A percentile compares a stretch with the other conserved stretches of the same genome.
phyloP scores from a whole-genome alignment of 1,140 invertebrate species.

The Drusus annulatus region DNA sequence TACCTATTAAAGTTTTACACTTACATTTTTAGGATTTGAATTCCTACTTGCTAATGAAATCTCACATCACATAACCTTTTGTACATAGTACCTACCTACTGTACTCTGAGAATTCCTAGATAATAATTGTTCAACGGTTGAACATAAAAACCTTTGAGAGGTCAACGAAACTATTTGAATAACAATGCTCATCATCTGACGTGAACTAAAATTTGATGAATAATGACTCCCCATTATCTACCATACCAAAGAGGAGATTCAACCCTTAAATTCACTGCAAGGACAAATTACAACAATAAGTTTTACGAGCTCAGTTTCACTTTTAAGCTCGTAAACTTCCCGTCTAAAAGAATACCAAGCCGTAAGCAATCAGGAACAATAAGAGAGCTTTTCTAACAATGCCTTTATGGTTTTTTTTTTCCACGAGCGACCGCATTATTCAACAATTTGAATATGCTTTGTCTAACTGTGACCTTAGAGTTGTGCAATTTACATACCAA shows the following conservation, averaged over 20 bases:
- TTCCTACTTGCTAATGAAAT: no score
- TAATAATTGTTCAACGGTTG: no score
- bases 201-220: background rate
- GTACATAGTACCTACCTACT: no score
- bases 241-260: slow-evolving; percentile 9
- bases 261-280: slow-evolving; percentile 49
- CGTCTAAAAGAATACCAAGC: slow-evolving; percentile 35
- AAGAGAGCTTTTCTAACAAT: slow-evolving; percentile 26
- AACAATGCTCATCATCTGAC: slow-evolving; percentile 4
- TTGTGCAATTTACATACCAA: slow-evolving; percentile 57
- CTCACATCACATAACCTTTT: no score
- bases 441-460: slow-evolving; percentile 48
- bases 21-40: no score
- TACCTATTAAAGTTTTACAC: no score
- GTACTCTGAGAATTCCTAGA: no score
- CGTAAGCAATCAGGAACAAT: slow-evolving; percentile 42
- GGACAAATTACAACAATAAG: slow-evolving; percentile 53
- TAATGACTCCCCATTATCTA: slow-evolving; percentile 24
- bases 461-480: slow-evolving; percentile 1
- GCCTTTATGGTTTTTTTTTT: slow-evolving; percentile 24
- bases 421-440: background rate
- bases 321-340: slow-evolving; percentile 45
- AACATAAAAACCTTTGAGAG: background rate
- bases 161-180: slow-evolving; percentile 15
- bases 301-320: slow-evolving; percentile 54